Conservation (phyloP, 2,113 vertebrate genomes). For the Lates calcarifer region DNA sequence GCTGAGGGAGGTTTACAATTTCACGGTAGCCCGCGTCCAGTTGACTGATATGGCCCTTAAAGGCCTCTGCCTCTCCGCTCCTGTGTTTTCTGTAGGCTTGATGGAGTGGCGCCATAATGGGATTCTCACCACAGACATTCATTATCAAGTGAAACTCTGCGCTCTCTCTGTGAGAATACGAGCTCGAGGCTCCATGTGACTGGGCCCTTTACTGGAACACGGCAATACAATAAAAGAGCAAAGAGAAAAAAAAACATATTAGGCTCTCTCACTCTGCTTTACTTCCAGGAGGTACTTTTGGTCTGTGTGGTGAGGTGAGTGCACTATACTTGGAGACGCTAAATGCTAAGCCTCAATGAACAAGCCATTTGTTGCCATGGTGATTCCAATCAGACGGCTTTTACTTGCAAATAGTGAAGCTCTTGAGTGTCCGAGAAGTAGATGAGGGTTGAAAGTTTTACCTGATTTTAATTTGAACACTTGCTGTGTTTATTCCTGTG, state of each 20-base stretch:
- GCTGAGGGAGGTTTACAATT: slow-evolving; percentile 32
- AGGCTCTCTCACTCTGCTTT: slow-evolving; percentile 73
- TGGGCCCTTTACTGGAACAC: slow-evolving; percentile 84
- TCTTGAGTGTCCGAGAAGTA: neutral
- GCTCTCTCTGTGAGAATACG: slow-evolving; percentile 66
- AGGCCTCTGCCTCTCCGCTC: slow-evolving; percentile 59
- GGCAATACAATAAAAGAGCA: slow-evolving; percentile 82
- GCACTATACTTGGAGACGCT: slow-evolving; percentile 68
- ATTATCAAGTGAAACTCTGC: slow-evolving; percentile 76
- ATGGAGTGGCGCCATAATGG: slow-evolving; percentile 80
- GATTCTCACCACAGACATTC: slow-evolving; percentile 84
- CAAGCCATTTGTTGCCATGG: slow-evolving; percentile 82
- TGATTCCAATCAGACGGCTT: slow-evolving; percentile 71
- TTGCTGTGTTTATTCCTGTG: slow-evolving; percentile 7
- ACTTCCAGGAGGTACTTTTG: slow-evolving; percentile 82
- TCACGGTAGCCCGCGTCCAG: slow-evolving; percentile 52
- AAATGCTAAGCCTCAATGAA: slow-evolving; percentile 56
- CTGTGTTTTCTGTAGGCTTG: slow-evolving; percentile 76
- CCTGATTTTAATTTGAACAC: slow-evolving; percentile 4
- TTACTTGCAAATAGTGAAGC: slow-evolving; percentile 49
- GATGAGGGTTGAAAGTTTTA: slow-evolving; percentile 5
- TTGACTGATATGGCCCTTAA: slow-evolving; percentile 68
- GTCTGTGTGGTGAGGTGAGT: slow-evolving; percentile 82
- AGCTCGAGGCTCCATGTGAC: slow-evolving; percentile 77
- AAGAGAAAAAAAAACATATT: slow-evolving; percentile 72